Conservation (phyloP, 2,888 invertebrate genomes). For the Meta bourneti region DNA sequence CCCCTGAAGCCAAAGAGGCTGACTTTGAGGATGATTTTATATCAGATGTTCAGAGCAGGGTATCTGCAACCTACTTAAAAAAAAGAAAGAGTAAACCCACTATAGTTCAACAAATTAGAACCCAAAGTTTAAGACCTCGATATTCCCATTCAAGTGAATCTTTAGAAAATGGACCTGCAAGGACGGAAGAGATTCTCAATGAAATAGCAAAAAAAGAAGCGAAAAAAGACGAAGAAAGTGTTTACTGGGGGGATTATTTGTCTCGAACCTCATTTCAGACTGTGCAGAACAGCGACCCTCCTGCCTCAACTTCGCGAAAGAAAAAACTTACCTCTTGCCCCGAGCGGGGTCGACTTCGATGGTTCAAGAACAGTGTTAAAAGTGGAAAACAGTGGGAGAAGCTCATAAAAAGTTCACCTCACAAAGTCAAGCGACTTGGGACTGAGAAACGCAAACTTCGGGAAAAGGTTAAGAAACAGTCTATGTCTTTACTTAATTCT, state of each 20-base stretch:
- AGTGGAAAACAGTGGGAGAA: slow-evolving; percentile 21
- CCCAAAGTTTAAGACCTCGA: slow-evolving; percentile 37
- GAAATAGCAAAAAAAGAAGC: background rate
- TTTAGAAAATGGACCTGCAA: background rate
- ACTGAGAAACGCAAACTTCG: slow-evolving; percentile 9
- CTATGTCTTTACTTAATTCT: slow-evolving; percentile 25
- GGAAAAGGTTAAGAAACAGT: slow-evolving; percentile 36
- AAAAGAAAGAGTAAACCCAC: background rate
- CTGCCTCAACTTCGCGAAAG: background rate
- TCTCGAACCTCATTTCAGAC: slow-evolving; percentile 30
- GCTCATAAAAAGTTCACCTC: slow-evolving; percentile 19
- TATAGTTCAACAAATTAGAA: slow-evolving; percentile 1
- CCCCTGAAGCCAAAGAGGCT: background rate
- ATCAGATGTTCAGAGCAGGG: slow-evolving; percentile 31
- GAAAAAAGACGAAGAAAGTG: slow-evolving; percentile 14
- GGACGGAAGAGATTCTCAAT: background rate
- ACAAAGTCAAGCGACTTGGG: background rate
- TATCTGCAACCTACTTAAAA: slow-evolving; percentile 20
- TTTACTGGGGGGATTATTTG: slow-evolving; percentile 40
- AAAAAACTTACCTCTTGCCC: background rate
- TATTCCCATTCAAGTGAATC: background rate
- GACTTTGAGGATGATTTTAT: background rate
- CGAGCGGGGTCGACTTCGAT: background rate
- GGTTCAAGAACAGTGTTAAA: background rate
- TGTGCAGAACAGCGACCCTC: background rate